Percentiles rank a stretch among this genome's conserved stretches.
phyloP scores from a whole-genome alignment of 2,797 vertebrate species.

The Lophotriccus pileatus region DNA sequence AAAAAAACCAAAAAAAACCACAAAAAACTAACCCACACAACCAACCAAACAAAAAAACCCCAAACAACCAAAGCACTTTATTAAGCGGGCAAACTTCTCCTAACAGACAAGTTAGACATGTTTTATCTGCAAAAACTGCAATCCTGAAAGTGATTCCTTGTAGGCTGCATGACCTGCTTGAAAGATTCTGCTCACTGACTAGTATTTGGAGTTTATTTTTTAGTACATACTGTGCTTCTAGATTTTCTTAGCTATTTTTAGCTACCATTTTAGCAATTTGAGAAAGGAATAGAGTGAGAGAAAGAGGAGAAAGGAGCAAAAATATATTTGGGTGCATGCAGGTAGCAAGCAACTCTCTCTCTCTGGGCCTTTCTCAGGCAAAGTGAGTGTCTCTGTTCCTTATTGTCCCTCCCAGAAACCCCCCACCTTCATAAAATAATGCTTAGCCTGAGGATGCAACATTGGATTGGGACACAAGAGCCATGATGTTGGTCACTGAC shows the following conservation, averaged over 20 bases:
- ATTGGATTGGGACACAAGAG: background rate
- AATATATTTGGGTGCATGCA: background rate
- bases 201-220: background rate
- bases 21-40: too few relatives aligned
- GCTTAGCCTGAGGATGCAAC: background rate
- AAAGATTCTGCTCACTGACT: background rate
- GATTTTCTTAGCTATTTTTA: background rate
- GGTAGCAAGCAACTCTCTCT: background rate
- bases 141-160: background rate
- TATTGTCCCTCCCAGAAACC: background rate
- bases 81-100: background rate
- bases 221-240: background rate
- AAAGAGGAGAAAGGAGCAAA: background rate
- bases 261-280: background rate
- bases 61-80: background rate
- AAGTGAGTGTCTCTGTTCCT: background rate
- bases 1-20: too few relatives aligned
- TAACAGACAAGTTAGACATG: background rate
- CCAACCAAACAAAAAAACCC: too few relatives aligned
- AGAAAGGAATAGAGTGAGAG: background rate
- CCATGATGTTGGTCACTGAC: background rate
- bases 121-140: background rate
- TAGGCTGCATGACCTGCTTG: background rate
- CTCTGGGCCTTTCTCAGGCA: background rate
- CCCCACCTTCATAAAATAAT: rapidly evolving